Base-by-base conservation (phyloP, 2,888 invertebrate species). In the Drosophila anceps region DNA sequence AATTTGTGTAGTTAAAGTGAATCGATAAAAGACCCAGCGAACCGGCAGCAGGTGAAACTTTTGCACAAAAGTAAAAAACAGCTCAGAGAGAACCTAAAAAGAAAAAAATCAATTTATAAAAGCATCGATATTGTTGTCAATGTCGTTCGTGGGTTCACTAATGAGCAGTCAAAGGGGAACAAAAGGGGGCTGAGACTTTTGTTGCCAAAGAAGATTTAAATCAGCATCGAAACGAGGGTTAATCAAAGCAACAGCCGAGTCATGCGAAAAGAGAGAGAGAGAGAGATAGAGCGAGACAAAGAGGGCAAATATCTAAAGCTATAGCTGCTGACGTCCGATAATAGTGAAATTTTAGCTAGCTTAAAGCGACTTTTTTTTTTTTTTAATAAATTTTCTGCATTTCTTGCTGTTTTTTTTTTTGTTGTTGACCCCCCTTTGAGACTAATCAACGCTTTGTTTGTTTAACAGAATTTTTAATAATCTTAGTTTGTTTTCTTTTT, bases 401-500 rank as follows among this genome's bases (percentile, higher is more conserved):
- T 64, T 61, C 37, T 44, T 44, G 9, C 31, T 65, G n/a, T 66
- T 39, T 10, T 43, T 20, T 15, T 39, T 29, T 39, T 0, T 12
- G 0, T 37, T n/a, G 35, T 10, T 29, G 12, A 20, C 54, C 54
- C 76, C 73, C 65, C 69, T 43, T 70, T 41, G 46, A 3, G 62
- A 43, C 73, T 79, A 79, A 81, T 81, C 81, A 79, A 69, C 57
- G 66, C 24, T 69, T 81, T 71, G 75, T 67, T 55, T 71, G 44
- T 37, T 57, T 61, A 63, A 54, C 27, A 61, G 65, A 59, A 64
- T 69, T 72, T 69, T 67, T 80, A 75, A 75, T 83, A 74, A 88
- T 70, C 67, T 70, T 66, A 0, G 10, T 29, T 59, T 37, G 27
- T 67, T 46, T 43, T 65, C 9, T 18, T 48, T 44, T 37, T 37